Percentiles rank a stretch among this genome's conserved stretches.
phyloP scores from a whole-genome alignment of 2,888 invertebrate species.

The Harmothoe impar region DNA sequence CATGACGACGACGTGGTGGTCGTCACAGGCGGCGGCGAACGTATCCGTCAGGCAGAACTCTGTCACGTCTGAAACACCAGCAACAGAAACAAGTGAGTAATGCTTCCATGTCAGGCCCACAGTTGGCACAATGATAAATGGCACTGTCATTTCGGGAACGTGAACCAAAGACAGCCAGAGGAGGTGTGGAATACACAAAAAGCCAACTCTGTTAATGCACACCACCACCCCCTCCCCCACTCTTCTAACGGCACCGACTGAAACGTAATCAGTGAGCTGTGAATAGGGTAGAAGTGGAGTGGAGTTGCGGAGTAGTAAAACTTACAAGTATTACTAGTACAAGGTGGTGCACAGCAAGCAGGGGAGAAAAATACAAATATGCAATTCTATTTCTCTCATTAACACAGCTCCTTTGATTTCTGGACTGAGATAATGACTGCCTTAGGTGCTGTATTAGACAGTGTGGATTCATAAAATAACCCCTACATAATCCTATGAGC shows the following conservation, averaged over 20 bases:
- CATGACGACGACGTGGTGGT: conserved; percentile 55
- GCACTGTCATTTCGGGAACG: conserved; percentile 45
- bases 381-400: not conserved
- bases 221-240: not conserved
- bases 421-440: not conserved
- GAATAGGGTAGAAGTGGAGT: not conserved
- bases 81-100: conserved; percentile 7
- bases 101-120: conserved; percentile 2
- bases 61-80: conserved; percentile 51
- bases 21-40: conserved; percentile 55
- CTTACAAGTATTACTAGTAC: not conserved
- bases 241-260: not conserved
- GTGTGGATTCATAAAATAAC: too few species aligned
- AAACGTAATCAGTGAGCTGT: conserved; percentile 51
- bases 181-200: conserved; percentile 2
- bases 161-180: conserved; percentile 19
- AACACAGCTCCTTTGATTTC: not conserved
- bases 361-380: not conserved
- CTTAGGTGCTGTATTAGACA: not conserved
- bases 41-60: conserved; percentile 62
- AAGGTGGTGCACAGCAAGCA: not conserved
- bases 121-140: conserved; percentile 43
- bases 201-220: conserved; percentile 9
- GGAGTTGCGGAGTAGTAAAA: not conserved
- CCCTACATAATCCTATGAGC: too few species aligned